Conservation (phyloP, 2,888 invertebrate species). For the Scotopteryx bipunctaria region DNA sequence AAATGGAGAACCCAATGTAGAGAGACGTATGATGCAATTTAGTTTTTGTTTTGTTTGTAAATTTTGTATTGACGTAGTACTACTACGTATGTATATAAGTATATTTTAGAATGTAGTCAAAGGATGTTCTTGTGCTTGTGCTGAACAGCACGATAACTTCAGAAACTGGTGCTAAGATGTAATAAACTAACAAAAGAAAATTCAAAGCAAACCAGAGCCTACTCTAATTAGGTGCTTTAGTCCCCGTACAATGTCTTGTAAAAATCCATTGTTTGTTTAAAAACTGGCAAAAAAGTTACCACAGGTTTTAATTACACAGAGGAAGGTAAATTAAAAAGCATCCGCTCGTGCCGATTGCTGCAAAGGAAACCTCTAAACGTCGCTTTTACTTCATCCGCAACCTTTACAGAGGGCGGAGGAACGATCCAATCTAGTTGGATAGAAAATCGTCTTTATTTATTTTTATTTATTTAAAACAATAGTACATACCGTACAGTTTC, state of each 20-base stretch:
- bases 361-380: conserved; percentile 55
- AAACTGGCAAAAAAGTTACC: conserved; percentile 57
- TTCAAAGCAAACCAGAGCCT: conserved; percentile 15
- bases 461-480: too few species aligned
- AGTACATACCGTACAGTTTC: too few species aligned
- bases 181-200: conserved; percentile 10
- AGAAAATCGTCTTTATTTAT: too few species aligned
- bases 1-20: too few species aligned
- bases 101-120: too few species aligned
- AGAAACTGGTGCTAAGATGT: not conserved
- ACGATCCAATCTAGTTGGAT: conserved; percentile 4
- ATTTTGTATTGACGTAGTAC: too few species aligned
- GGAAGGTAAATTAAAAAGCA: conserved; percentile 79
- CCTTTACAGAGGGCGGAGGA: conserved; percentile 25
- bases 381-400: conserved; percentile 50
- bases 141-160: not conserved
- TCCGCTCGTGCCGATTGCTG: conserved; percentile 63
- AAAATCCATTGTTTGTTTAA: conserved; percentile 60
- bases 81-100: too few species aligned
- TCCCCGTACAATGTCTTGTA: conserved; percentile 39
- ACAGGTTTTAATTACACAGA: conserved; percentile 76
- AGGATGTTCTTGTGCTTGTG: too few species aligned
- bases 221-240: conserved; percentile 30
- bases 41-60: too few species aligned
- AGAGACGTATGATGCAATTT: too few species aligned